These are phyloP conservation scores for Sesia bembeciformis DNA, from an alignment of 2,888 invertebrate genomes.

Conservation along the genomic window DNA sequence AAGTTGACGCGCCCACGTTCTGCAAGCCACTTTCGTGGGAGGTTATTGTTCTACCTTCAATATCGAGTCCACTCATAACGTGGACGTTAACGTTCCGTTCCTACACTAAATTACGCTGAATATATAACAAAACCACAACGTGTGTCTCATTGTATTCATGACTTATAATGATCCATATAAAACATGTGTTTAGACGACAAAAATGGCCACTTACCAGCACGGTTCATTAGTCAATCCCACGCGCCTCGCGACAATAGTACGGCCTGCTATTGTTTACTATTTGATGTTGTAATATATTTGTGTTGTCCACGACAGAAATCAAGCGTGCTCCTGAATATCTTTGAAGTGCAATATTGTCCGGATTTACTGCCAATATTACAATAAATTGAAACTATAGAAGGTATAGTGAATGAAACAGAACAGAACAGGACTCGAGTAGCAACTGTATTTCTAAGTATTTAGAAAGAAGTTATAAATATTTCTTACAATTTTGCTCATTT, in stretches of 20 bases:
- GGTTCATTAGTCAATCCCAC: slow-evolving; percentile 51
- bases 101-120: not conserved
- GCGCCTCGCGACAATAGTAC: slow-evolving; percentile 30
- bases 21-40: slow-evolving; percentile 20
- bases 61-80: slow-evolving; percentile 18
- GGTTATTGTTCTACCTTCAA: slow-evolving; percentile 34
- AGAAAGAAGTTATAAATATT: too few relatives aligned
- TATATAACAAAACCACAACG: slow-evolving; percentile 4
- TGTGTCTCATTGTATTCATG: slow-evolving; percentile 1
- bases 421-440: too few relatives aligned
- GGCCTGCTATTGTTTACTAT: slow-evolving; percentile 33
- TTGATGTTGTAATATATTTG: not conserved
- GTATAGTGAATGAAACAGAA: too few relatives aligned
- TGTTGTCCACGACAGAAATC: too few relatives aligned
- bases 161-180: not conserved
- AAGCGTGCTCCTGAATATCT: too few relatives aligned
- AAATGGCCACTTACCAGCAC: slow-evolving; percentile 16
- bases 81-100: slow-evolving; percentile 3
- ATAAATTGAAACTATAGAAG: too few relatives aligned
- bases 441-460: too few relatives aligned
- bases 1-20: slow-evolving; percentile 16
- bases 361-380: too few relatives aligned
- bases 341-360: too few relatives aligned
- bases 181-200: slow-evolving; percentile 12
- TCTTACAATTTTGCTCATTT: too few relatives aligned